phyloP scores from a whole-genome alignment of 2,888 invertebrate species.

The Quadroppia sp. region DNA sequence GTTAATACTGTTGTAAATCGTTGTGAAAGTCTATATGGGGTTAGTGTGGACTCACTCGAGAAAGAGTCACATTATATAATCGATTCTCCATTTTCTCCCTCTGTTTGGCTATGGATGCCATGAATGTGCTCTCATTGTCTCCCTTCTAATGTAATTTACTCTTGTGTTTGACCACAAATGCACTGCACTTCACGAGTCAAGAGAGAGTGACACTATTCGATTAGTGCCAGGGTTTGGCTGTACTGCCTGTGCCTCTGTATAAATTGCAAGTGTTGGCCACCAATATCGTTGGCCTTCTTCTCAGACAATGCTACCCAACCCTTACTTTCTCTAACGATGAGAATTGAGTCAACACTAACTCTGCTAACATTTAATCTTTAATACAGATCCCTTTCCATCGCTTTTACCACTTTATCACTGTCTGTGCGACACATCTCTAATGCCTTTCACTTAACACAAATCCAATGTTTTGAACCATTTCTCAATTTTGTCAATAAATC shows the following conservation, averaged over 20 bases:
- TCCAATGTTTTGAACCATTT: no score
- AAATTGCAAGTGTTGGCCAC: neutral
- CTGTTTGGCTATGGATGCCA: neutral
- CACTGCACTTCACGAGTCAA: slow-evolving; percentile 30
- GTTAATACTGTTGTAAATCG: slow-evolving; percentile 27
- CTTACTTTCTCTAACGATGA: neutral
- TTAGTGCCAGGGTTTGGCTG: slow-evolving; percentile 6
- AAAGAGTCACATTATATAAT: slow-evolving; percentile 16
- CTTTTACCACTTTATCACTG: slow-evolving; percentile 9
- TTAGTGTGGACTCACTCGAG: slow-evolving; percentile 32
- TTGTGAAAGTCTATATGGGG: slow-evolving; percentile 25
- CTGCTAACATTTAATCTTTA: slow-evolving; percentile 26
- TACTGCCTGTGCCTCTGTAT: neutral
- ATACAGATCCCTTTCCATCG: neutral
- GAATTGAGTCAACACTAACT: slow-evolving; percentile 4
- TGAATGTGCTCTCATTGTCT: slow-evolving; percentile 29
- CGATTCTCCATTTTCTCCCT: slow-evolving; percentile 32
- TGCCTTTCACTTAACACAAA: neutral
- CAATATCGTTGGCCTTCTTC: slow-evolving; percentile 4
- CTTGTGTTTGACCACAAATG: slow-evolving; percentile 34
- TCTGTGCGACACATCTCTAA: neutral
- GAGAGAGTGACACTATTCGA: slow-evolving; percentile 33
- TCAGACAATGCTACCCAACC: neutral
- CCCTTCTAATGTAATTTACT: slow-evolving; percentile 38
- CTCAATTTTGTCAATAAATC: no score